phyloP scores from a whole-genome alignment of 2,113 vertebrate genomes.

The Campylorhamphus procurvoides region DNA sequence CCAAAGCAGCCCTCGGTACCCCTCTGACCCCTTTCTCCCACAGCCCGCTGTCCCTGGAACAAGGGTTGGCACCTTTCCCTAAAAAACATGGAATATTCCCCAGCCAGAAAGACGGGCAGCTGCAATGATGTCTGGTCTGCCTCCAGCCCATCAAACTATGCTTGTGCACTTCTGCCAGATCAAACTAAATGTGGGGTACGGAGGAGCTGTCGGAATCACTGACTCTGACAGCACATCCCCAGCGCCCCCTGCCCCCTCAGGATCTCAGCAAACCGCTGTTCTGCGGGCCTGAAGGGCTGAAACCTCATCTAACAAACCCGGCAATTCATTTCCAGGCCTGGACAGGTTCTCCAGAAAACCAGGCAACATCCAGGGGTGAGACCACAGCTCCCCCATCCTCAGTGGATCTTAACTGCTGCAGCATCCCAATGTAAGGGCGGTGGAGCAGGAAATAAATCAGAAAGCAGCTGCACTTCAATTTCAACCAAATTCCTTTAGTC shows the following conservation, averaged over 20 bases:
- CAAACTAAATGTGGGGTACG: neutral
- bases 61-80: neutral
- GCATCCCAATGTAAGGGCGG: neutral
- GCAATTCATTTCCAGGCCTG: accelerated
- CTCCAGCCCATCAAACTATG: neutral
- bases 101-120: neutral
- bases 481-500: neutral
- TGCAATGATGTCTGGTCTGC: neutral
- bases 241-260: accelerated
- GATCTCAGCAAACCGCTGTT: neutral
- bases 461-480: neutral
- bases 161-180: no score
- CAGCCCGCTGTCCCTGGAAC: neutral
- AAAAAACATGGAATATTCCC: neutral
- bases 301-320: neutral
- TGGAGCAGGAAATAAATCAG: neutral
- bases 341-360: neutral
- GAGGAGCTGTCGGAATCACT: accelerated
- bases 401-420: neutral
- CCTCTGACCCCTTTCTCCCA: neutral
- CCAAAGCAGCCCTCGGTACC: neutral
- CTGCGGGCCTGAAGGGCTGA: neutral
- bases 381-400: neutral
- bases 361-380: neutral
- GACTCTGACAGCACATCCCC: accelerated